These are phyloP conservation scores for Scytalopus superciliaris DNA, from an alignment of 2,113 vertebrate genomes.

Conservation along the genomic window DNA sequence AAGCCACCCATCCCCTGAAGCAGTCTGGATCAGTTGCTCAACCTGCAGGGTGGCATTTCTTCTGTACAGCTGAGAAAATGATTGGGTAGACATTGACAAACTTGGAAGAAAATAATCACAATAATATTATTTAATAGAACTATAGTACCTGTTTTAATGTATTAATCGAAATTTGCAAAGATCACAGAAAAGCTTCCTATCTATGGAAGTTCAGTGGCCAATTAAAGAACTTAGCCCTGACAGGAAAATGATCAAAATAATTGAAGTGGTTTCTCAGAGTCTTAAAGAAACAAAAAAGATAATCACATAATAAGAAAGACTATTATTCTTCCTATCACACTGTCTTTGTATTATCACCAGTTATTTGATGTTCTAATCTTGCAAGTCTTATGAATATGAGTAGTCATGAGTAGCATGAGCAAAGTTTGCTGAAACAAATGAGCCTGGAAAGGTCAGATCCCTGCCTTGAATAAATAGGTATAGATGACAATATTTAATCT, in stretches of 20 bases:
- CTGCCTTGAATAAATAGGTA: constrained; percentile 49
- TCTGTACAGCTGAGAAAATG: not conserved
- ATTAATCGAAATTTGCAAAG: not conserved
- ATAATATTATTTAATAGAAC: not conserved
- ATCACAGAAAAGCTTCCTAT: not conserved
- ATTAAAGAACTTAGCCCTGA: not conserved
- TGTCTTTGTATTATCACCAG: not conserved
- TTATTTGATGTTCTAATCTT: constrained; percentile 41
- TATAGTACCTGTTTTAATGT: not conserved
- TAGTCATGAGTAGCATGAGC: constrained; percentile 12
- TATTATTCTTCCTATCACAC: not conserved
- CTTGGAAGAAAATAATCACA: not conserved
- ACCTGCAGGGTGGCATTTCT: not conserved
- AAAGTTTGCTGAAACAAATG: constrained; percentile 42
- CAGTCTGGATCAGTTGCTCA: not conserved
- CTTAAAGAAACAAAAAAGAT: not conserved
- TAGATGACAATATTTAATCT: not conserved
- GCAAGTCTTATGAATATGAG: not conserved
- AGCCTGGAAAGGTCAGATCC: constrained; percentile 35
- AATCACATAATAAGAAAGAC: not conserved
- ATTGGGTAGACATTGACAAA: not conserved
- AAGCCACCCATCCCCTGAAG: not conserved
- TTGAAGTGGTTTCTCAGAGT: not conserved
- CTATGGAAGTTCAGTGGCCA: not conserved
- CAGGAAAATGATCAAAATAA: not conserved